These are phyloP conservation scores for Acronicta psi DNA, from an alignment of 2,888 invertebrate species.

Conservation along the genomic window DNA sequence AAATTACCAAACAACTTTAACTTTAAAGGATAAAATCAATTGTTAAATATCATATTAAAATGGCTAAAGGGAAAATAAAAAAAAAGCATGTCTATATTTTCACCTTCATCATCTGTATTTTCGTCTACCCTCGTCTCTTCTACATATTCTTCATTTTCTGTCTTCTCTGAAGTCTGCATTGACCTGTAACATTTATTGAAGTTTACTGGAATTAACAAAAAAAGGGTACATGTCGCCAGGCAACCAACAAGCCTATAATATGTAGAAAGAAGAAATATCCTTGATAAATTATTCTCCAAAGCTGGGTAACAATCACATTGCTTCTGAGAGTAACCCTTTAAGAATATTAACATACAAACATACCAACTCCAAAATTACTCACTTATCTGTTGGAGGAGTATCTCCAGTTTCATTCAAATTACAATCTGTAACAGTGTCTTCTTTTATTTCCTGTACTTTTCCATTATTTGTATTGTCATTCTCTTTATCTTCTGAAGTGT, in stretches of 20 bases:
- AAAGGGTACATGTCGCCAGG: neutral
- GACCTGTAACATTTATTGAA: slow-evolving; percentile 64
- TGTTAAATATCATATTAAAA: no score
- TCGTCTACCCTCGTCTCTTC: slow-evolving; percentile 78
- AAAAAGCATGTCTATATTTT: neutral
- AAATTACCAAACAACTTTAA: no score
- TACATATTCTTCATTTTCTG: slow-evolving; percentile 65
- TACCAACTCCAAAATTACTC: slow-evolving; percentile 51
- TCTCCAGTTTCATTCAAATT: slow-evolving; percentile 76
- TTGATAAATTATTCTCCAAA: no score
- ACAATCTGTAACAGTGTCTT: slow-evolving; percentile 68
- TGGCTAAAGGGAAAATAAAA: no score
- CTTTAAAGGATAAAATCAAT: no score
- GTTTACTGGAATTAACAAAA: neutral
- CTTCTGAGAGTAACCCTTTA: no score
- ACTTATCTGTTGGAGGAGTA: slow-evolving; percentile 71
- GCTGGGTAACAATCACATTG: no score
- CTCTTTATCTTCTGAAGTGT: slow-evolving; percentile 61
- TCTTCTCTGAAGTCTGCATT: slow-evolving; percentile 74
- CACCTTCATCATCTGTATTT: slow-evolving; percentile 81
- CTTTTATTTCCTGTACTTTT: slow-evolving; percentile 33
- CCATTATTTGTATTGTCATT: slow-evolving; percentile 54
- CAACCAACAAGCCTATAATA: no score
- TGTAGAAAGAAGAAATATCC: no score
- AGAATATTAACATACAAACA: no score